Base-by-base conservation (phyloP, 2,888 invertebrate species). In the Axea sp. region DNA sequence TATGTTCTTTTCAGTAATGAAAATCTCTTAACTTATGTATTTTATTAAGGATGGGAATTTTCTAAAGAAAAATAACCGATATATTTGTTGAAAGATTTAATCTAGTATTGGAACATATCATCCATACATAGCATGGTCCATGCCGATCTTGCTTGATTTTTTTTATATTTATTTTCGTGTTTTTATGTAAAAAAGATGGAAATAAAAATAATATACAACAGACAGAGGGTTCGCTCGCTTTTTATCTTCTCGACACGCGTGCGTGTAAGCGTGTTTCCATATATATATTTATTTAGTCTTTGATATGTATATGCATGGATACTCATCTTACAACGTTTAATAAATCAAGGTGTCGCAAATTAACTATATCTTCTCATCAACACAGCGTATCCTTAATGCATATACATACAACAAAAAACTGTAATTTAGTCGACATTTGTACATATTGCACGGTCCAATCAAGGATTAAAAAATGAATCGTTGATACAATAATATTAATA, bases 201-300 rank as follows among this genome's bases (percentile, higher is more conserved):
- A 86, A 86, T 86, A 86, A 86, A 86, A 85, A 83, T 86, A 86
- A 85, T 86, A 83, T 85, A 85, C 86, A 86, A 85, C 83, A 85
- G 84, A 86, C 83, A 83, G 81, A 83, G 81, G 81, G 80, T 80
- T 77, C 76, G 73, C 76, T 77, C 77, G 77, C 78, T 73, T 76
- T 73, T 71, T 73, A 59, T 67, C 43, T 60, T 72, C 24, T 73
- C 43, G 30, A 64, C 53, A 53, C 60, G 59, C 62, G 47, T 67
- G 51, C 65, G 30, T 67, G 60, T 45, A 43, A 33, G 59, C 68
- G 51, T 59, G 59, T 60, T 35, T 30, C 33, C 17, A 45, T 53
- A 64, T 47, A 49, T 24, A 24, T 51, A 45, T 41, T 53, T 7
- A 30, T 62, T 62, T 62, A 31, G 22, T 51, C 39, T 30, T 28